Percentiles rank a stretch among this genome's conserved stretches.
Conservation (phyloP, 2,113 vertebrate species). For the Neotoma lepida region DNA sequence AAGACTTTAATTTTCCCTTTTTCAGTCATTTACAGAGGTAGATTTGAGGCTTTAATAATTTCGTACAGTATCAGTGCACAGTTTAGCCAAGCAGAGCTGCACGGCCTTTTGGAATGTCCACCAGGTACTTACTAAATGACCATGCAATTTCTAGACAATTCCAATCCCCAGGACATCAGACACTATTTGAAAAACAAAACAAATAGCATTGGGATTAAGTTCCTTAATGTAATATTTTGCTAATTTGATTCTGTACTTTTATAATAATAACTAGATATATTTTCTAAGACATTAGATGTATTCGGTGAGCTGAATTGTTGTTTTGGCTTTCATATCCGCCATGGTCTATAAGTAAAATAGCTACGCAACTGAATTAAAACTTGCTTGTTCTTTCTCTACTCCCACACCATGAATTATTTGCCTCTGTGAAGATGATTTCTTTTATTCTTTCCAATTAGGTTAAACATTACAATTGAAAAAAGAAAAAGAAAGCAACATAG, state of each 20-base stretch:
- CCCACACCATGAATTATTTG: not conserved
- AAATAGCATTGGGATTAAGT: not conserved
- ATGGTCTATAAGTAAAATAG: not conserved
- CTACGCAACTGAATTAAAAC: not conserved
- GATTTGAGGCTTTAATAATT: not conserved
- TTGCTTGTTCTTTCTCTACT: not conserved
- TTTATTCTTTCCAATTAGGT: not conserved
- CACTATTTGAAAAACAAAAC: not conserved
- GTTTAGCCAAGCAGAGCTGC: not conserved
- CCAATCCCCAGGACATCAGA: not conserved
- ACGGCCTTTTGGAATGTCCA: not conserved
- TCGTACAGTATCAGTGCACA: not conserved
- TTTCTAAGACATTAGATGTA: not conserved
- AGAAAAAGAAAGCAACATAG: constrained; percentile 17
- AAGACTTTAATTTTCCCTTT: not conserved
- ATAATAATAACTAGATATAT: not conserved
- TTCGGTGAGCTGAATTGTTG: not conserved
- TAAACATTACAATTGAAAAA: too few species aligned
- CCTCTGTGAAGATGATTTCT: not conserved
- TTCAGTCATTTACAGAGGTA: constrained; percentile 14
- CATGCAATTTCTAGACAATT: not conserved
- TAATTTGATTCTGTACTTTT: constrained; percentile 18
- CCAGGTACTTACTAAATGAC: not conserved
- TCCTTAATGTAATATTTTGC: not conserved
- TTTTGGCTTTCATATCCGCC: not conserved